These are phyloP conservation scores for Mus spretus DNA, from an alignment of 2,797 vertebrate genomes.

Conservation along the genomic window DNA sequence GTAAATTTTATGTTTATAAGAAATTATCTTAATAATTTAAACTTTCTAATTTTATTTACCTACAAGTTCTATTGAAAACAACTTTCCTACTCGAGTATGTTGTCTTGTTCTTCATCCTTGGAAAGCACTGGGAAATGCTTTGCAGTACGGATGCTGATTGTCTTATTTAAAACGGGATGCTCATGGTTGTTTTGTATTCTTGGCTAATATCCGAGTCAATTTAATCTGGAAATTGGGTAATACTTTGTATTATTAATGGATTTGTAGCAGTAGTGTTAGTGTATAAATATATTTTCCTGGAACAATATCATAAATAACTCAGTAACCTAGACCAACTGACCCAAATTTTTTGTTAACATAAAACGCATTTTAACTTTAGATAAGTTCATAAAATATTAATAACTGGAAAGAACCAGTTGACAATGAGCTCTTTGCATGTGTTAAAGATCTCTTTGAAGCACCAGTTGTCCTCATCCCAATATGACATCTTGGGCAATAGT, in stretches of 20 bases:
- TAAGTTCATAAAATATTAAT: constrained; percentile 75
- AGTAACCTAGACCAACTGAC: constrained; percentile 56
- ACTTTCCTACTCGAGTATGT: background rate
- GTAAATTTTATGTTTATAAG: constrained; percentile 38
- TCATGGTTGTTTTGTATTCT: constrained; percentile 41
- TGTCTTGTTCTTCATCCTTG: constrained; percentile 27
- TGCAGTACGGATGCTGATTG: background rate
- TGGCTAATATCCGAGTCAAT: background rate
- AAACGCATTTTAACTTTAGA: constrained; percentile 77
- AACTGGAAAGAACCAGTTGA: constrained; percentile 65
- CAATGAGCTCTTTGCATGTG: constrained; percentile 37
- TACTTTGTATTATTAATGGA: constrained; percentile 67
- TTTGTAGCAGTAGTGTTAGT: background rate
- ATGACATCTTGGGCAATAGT: constrained; percentile 69
- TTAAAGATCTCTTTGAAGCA: constrained; percentile 43
- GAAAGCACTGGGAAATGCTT: constrained; percentile 59
- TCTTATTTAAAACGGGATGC: constrained; percentile 1
- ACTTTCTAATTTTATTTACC: constrained; percentile 52
- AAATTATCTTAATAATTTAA: constrained; percentile 32
- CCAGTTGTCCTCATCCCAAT: background rate
- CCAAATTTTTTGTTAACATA: constrained; percentile 67
- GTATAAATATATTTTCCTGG: constrained; percentile 44
- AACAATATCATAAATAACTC: constrained; percentile 65
- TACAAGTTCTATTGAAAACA: background rate
- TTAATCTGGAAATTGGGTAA: constrained; percentile 23